A percentile compares a stretch with the other conserved stretches of the same genome.
Conservation (phyloP, 2,797 vertebrate species). For the Onychomys torridus region DNA sequence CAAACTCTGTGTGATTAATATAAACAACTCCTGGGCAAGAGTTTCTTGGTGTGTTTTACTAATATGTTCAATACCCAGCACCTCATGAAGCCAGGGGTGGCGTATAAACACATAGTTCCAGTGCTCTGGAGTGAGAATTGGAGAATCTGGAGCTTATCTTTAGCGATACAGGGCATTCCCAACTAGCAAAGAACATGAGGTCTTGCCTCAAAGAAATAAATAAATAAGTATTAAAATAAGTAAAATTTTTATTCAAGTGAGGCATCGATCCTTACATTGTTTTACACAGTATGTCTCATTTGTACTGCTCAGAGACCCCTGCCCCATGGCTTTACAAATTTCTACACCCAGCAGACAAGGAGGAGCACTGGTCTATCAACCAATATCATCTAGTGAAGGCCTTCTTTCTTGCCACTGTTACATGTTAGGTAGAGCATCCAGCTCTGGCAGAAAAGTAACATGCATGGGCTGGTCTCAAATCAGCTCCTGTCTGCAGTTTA, state of each 20-base stretch:
- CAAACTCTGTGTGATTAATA: background rate
- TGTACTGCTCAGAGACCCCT: background rate
- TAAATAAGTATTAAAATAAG: background rate
- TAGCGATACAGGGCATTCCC: background rate
- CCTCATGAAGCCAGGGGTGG: background rate
- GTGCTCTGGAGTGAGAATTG: background rate
- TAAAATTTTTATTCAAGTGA: background rate
- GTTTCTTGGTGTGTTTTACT: background rate
- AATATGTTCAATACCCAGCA: background rate
- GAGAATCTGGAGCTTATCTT: background rate
- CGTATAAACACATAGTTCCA: background rate
- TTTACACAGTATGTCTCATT: background rate
- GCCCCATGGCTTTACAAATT: background rate
- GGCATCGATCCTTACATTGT: background rate
- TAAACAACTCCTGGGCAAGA: background rate
- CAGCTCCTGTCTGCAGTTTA: background rate
- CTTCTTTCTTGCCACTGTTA: background rate
- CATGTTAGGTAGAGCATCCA: background rate
- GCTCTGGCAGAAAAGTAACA: background rate
- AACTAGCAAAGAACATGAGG: background rate
- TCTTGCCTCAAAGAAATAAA: background rate
- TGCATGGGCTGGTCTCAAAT: background rate
- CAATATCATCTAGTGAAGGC: background rate
- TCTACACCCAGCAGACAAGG: background rate
- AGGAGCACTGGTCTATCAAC: background rate